Conservation (phyloP, 1,140 invertebrate genomes). For the Mamestra configurata region DNA sequence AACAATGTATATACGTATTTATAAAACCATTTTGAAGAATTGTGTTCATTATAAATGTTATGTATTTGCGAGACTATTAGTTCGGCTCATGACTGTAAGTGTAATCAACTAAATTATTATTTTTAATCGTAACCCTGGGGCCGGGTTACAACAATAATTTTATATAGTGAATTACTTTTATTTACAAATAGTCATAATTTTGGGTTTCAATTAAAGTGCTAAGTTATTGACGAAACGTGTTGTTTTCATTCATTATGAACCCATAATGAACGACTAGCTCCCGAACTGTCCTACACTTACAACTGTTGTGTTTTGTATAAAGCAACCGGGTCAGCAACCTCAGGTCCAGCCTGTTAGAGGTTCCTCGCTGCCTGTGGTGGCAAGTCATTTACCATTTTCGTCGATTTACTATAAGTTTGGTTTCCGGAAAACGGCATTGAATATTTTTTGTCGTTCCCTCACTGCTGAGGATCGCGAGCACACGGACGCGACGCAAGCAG, state of each 20-base stretch:
- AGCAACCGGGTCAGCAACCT: too few relatives aligned
- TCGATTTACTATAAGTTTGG: too few relatives aligned
- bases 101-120: constrained; percentile 14
- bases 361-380: too few relatives aligned
- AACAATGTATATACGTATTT: constrained; percentile 20
- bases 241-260: constrained; percentile 25
- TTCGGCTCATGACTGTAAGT: constrained; percentile 1
- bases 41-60: constrained; percentile 27
- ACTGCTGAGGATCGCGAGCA: too few relatives aligned
- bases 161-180: constrained; percentile 45
- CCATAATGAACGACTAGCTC: neutral
- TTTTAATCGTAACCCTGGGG: neutral
- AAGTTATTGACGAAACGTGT: constrained; percentile 49
- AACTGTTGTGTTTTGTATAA: too few relatives aligned
- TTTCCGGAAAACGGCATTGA: too few relatives aligned
- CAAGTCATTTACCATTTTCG: too few relatives aligned
- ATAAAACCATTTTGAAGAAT: constrained; percentile 27
- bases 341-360: too few relatives aligned
- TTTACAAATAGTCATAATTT: constrained; percentile 54
- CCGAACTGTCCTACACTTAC: too few relatives aligned
- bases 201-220: constrained; percentile 62
- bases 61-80: constrained; percentile 14
- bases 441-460: too few relatives aligned
- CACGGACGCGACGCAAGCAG: too few relatives aligned
- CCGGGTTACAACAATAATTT: constrained; percentile 6